Evolutionary conservation across 2,113 vertebrate genomes (phyloP), one percentile per base, ranked within the genome.

Genomic region (Trachemys scripta): DNA sequence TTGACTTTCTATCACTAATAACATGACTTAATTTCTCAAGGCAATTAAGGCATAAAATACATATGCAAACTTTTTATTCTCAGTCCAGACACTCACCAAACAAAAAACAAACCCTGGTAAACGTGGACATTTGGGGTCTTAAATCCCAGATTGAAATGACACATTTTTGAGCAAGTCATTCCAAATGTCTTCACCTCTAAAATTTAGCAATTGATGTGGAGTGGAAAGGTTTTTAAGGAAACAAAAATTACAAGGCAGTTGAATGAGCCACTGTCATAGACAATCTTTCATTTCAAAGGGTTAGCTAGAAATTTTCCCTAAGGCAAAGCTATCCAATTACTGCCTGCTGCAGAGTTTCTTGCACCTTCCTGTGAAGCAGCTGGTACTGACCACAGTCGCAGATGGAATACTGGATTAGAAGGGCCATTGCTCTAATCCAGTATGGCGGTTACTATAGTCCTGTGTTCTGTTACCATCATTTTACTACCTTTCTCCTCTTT

Each of bases 1-100:
- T 82, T 35, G 54, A 90, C 85, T 94, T 94, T 96, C 94, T 82
- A 94, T 95, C 75, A 88, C 88, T 79, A 82, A 87, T 17, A 85
- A 86, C 90, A 89, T 87, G 87, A 86, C 65, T 96, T 85, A 93
- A 87, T 91, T 96, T 93, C 80, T 83, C 86, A n/a, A 62, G 54
- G 92, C 82, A 90, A 72, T 17, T n/a, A 91, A 38, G 16, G 12
- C 45, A 62, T 84, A 27, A 47, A 85, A 91, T 57, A 90, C 59
- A 85, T 16, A 22, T 24, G 75, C 88, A 87, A 51, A 20, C 51
- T 12, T 16, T 17, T 85, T 29, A 45, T 22, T 65, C 69, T 83
- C 12, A 50, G 9, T 38, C 81, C 29, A 24, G 56, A 17, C 69
- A 49, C 78, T 82, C 47, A 82, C 8, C 57, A 62, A 91, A 82